Evolutionary conservation across 1,140 invertebrate genomes (phyloP).

Genomic region (Trichomalopsis sarcophagae): DNA sequence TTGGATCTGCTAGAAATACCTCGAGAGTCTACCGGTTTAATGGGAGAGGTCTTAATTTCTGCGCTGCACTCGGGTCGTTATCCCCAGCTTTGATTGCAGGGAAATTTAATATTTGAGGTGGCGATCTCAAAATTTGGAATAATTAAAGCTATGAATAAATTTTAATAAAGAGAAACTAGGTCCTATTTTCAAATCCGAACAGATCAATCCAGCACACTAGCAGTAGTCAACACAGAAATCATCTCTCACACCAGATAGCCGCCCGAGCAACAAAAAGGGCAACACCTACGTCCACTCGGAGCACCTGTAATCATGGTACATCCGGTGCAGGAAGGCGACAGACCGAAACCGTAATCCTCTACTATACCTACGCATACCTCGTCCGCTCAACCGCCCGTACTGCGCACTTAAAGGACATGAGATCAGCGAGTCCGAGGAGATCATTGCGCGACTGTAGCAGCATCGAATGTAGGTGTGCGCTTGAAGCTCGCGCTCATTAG

Average conservation of each 20-base stretch:
- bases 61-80: background rate
- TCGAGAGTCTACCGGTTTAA: background rate
- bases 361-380: background rate
- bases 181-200: no score
- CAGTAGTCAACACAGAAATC: background rate
- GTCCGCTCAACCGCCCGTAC: background rate
- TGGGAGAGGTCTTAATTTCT: slow-evolving; percentile 25
- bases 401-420: background rate
- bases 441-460: background rate
- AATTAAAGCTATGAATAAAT: no score
- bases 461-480: background rate
- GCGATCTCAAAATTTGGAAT: no score
- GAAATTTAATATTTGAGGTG: no score
- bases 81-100: background rate
- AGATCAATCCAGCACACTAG: no score
- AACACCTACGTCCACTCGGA: no score
- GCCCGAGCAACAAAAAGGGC: no score
- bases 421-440: background rate
- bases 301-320: background rate
- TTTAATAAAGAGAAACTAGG: no score
- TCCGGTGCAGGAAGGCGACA: background rate
- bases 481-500: slow-evolving; percentile 45
- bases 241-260: background rate
- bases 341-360: background rate
- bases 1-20: slow-evolving; percentile 25